Conservation (phyloP, 2,797 vertebrate genomes). For the Corythornis leucogaster region DNA sequence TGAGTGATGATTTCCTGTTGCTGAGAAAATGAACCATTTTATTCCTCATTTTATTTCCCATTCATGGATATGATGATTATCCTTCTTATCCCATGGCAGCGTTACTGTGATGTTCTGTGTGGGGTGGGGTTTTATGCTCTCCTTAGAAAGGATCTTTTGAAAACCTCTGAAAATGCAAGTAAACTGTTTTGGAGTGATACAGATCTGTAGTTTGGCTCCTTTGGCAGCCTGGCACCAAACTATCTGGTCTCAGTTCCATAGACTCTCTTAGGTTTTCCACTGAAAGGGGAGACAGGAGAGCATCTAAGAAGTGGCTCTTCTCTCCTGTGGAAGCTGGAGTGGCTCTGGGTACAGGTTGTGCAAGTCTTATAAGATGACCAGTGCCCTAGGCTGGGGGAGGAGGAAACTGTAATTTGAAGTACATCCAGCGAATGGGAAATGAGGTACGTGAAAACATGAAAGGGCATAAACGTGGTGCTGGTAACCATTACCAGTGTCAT, state of each 20-base stretch:
- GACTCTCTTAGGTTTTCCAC: background rate
- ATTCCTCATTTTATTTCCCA: background rate
- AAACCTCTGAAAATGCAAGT: background rate
- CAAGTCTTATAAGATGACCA: background rate
- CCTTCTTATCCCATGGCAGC: background rate
- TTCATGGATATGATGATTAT: background rate
- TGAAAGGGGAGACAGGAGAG: background rate
- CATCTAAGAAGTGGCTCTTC: background rate
- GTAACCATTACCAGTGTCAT: background rate
- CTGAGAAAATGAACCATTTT: background rate
- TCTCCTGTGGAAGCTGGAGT: background rate
- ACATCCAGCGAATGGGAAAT: background rate
- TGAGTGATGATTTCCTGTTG: background rate
- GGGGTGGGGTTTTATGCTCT: fast-evolving
- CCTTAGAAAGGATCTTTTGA: background rate
- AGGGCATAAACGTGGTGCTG: background rate
- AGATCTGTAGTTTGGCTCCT: background rate
- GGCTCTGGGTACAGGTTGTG: background rate
- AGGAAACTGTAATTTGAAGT: background rate
- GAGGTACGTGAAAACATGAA: background rate
- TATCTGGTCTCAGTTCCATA: background rate
- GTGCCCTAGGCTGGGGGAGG: background rate
- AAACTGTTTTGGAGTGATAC: background rate
- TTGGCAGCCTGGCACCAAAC: background rate
- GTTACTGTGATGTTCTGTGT: background rate